These are phyloP conservation scores for Xanthia togata DNA, from an alignment of 2,888 invertebrate species.

Conservation along the genomic window DNA sequence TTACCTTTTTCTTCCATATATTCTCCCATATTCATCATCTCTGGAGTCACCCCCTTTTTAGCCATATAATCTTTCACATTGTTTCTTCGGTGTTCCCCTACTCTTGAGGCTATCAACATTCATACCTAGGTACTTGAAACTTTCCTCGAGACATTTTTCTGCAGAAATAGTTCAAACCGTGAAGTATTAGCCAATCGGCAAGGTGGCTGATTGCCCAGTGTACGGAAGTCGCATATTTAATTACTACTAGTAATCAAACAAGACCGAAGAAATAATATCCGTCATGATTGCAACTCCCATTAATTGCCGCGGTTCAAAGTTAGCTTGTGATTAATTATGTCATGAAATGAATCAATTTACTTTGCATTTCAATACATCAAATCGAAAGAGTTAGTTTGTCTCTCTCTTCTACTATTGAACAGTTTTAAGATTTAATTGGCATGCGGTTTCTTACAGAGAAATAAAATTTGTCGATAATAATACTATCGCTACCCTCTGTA, in stretches of 20 bases:
- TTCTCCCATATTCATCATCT: not conserved
- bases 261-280: not conserved
- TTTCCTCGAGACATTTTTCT: not conserved
- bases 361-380: slow-evolving; percentile 13
- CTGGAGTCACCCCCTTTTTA: not conserved
- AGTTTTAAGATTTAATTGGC: not conserved
- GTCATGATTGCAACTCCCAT: not conserved
- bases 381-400: not conserved
- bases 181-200: not conserved
- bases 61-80: too few species aligned
- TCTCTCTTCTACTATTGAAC: too few species aligned
- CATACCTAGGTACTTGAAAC: not conserved
- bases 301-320: not conserved
- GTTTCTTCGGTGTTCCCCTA: not conserved
- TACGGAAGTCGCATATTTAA: too few species aligned
- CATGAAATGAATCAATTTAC: slow-evolving; percentile 25
- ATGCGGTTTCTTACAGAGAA: not conserved
- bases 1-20: too few species aligned
- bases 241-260: too few species aligned
- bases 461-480: not conserved
- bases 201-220: not conserved
- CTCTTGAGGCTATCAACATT: not conserved
- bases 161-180: not conserved
- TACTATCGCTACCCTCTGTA: not conserved
- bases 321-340: slow-evolving; percentile 6